Evolutionary conservation across 2,888 invertebrate species (phyloP).

Genomic region (Eilema depressum): DNA sequence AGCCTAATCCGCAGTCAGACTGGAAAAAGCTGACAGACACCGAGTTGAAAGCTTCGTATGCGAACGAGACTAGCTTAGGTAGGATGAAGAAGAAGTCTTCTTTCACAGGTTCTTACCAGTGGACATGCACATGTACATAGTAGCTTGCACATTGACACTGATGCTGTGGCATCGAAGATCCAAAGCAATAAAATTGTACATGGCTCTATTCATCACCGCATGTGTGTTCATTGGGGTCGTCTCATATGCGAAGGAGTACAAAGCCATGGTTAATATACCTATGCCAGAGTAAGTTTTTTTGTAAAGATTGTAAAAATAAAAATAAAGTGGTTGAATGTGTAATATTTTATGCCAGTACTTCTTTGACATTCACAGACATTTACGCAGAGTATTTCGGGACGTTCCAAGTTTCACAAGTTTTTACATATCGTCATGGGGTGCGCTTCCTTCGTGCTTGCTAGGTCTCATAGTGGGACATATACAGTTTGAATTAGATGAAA

Average conservation of each 20-base stretch:
- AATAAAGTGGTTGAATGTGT: too few relatives aligned
- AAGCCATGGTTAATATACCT: conserved; percentile 24
- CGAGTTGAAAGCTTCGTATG: too few relatives aligned
- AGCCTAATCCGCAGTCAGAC: too few relatives aligned
- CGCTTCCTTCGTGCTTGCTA: conserved; percentile 47
- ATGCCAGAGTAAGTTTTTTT: conserved; percentile 47
- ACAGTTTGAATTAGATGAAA: conserved; percentile 37
- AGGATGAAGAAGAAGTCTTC: too few relatives aligned
- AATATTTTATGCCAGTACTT: too few relatives aligned
- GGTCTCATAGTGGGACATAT: conserved; percentile 46
- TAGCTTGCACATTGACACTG: conserved; percentile 43
- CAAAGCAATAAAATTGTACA: conserved; percentile 40
- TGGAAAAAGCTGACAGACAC: too few relatives aligned
- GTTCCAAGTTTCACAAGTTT: conserved; percentile 39
- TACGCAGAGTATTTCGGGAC: conserved; percentile 40
- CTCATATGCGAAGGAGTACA: conserved; percentile 36
- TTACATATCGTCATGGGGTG: conserved; percentile 53
- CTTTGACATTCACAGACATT: conserved; percentile 37
- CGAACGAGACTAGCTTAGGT: too few relatives aligned
- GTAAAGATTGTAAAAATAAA: neutral
- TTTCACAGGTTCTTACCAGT: conserved; percentile 48
- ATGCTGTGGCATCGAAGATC: conserved; percentile 36
- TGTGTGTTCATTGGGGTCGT: conserved; percentile 32
- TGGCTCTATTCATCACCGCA: conserved; percentile 27
- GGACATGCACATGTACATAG: conserved; percentile 51